phyloP scores from a whole-genome alignment of 2,797 vertebrate genomes.

The Ara ararauna region DNA sequence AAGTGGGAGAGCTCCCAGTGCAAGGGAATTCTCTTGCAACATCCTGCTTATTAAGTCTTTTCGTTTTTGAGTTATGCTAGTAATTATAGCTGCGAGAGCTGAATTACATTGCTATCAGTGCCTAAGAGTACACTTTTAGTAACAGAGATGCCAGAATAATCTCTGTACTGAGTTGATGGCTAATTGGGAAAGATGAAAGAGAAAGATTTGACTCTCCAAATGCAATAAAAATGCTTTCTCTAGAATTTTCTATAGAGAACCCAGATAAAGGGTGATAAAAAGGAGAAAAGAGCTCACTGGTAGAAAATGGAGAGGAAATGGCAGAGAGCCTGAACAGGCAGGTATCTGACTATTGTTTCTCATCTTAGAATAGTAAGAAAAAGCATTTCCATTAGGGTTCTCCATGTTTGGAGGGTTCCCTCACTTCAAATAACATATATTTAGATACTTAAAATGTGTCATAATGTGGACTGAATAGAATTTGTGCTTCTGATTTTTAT shows the following conservation, averaged over 20 bases:
- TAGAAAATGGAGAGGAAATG: background rate
- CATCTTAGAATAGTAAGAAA: background rate
- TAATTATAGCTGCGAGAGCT: background rate
- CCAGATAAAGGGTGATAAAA: background rate
- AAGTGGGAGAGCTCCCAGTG: background rate
- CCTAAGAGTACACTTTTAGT: background rate
- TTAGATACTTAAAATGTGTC: background rate
- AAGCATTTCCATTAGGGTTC: background rate
- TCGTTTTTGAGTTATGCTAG: background rate
- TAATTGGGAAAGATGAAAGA: background rate
- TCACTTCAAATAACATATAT: background rate
- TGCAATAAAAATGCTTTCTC: background rate
- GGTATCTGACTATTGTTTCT: background rate
- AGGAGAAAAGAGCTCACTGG: background rate
- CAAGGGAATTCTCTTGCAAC: background rate
- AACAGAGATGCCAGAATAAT: background rate
- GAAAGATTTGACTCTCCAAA: background rate
- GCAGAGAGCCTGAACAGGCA: background rate
- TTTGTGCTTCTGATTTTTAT: constrained; percentile 36
- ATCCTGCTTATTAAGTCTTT: background rate
- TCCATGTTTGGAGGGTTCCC: background rate
- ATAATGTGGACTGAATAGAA: background rate
- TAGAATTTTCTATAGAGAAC: background rate
- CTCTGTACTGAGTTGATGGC: background rate
- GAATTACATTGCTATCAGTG: background rate